Percentiles rank a stretch among this genome's conserved stretches.
Conservation (phyloP, 2,797 vertebrate species). For the Nothura maculosa region DNA sequence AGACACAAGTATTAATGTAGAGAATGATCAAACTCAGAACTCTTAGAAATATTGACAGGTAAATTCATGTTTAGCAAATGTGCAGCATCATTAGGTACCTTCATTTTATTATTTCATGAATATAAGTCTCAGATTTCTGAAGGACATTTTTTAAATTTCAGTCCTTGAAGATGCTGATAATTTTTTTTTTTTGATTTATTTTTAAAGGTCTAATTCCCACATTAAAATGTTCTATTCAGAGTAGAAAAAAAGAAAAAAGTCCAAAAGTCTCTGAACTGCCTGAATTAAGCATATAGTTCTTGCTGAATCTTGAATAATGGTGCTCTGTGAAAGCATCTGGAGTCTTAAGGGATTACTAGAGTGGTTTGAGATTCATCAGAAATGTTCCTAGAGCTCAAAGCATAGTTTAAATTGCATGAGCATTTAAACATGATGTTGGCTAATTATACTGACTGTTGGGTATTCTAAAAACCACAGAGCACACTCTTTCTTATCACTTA, state of each 20-base stretch:
- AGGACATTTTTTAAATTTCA: not conserved
- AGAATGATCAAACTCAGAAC: not conserved
- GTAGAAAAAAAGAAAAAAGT: not conserved
- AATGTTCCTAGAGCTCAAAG: not conserved
- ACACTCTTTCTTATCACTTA: not conserved
- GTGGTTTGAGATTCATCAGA: slow-evolving; percentile 16
- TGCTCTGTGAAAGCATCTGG: not conserved
- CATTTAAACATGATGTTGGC: not conserved
- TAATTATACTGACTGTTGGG: rapidly evolving
- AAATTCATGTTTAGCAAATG: not conserved
- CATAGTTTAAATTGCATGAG: not conserved
- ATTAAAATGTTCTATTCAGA: not conserved
- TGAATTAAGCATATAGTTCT: not conserved
- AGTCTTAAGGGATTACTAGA: not conserved
- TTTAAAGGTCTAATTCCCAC: not conserved
- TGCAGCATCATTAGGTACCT: not conserved
- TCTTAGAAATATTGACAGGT: not conserved
- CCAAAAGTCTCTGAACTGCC: not conserved
- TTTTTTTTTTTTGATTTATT: not conserved
- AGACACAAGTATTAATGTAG: not conserved
- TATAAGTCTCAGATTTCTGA: not conserved
- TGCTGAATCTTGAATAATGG: not conserved
- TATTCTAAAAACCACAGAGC: not conserved
- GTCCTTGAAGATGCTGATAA: not conserved
- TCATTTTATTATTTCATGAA: not conserved